A percentile compares a stretch with the other conserved stretches of the same genome.
These are phyloP conservation scores for Tachina lurida DNA, from an alignment of 2,888 invertebrate genomes.

Conservation along the genomic window DNA sequence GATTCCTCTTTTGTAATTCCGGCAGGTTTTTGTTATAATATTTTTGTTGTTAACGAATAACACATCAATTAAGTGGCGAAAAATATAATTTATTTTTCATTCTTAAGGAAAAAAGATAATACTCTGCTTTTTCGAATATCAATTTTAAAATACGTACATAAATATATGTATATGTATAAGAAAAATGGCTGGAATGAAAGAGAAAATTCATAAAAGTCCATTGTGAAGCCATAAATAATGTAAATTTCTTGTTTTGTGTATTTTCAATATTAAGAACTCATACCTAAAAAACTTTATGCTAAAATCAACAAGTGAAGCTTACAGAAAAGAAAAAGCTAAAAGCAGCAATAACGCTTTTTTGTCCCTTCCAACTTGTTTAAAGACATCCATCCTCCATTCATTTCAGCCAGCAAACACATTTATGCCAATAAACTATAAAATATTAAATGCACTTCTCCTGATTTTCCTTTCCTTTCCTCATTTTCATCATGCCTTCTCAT, in stretches of 20 bases:
- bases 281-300: constrained; percentile 11
- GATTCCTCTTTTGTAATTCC: neutral
- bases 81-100: constrained; percentile 26
- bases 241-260: constrained; percentile 36
- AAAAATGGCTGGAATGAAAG: neutral
- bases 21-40: neutral
- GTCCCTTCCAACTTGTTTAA: constrained; percentile 15
- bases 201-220: constrained; percentile 26
- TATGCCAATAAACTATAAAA: constrained; percentile 68
- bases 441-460: constrained; percentile 59
- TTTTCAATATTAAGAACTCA: constrained; percentile 36
- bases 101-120: constrained; percentile 1
- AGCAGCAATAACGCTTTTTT: constrained; percentile 22
- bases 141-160: too few species aligned
- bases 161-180: too few species aligned
- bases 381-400: constrained; percentile 15
- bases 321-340: neutral
- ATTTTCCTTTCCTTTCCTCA: neutral
- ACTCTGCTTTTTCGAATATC: constrained; percentile 1
- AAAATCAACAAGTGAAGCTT: constrained; percentile 29
- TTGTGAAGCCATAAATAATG: constrained; percentile 55
- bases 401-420: constrained; percentile 37
- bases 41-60: neutral
- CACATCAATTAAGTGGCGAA: constrained; percentile 13
- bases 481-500: neutral